Base-by-base conservation (phyloP, 2,797 vertebrate genomes). In the Pseudochromis fuscus region DNA sequence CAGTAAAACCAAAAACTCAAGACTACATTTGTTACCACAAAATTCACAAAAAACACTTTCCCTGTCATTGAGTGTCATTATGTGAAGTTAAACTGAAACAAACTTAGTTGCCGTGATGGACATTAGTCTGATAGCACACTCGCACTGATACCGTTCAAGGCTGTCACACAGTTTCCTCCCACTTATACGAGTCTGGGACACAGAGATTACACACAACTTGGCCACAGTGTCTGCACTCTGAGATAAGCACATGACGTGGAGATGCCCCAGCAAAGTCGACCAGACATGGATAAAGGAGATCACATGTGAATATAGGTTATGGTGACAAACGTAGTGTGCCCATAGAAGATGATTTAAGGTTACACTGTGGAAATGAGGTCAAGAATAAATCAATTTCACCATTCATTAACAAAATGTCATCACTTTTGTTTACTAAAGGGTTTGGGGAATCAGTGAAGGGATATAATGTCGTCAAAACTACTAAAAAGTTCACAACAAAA, bases 241-340 rank as follows among this genome's bases (percentile, higher is more conserved):
- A 79, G 93, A 94, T 94, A 94, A 92, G 87, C 58, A n/a, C 53
- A 50, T 65, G 67, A 84, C 64, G 31, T 67, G 71, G 68, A 64
- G 31, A 75, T 82, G 64, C 5, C 63, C 57, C 57, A 71, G 30
- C 46, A 59, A 65, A 81, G 64, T 52, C 37, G 0, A 48, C 45
- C 23, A 7, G 11, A 46, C 60, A 25, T 7, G 60, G 49, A 27
- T 30, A 55, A 52, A 19, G 38, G 9, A 59, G 27, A 63, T 55
- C 31, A 37, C 27, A 59, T 5, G 15, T 62, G 49, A 53, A 85
- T 35, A 28, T 60, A 57, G 76, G 67, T 78, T 70, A 77, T n/a
- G 5, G 50, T 48, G 31, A 52, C 52, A 48, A 31, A 49, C 1
- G 6, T 38, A 37, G 18, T 33, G 45, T 58, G 19, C 25, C 30